Conservation (phyloP, 1,140 invertebrate species). For the Drosophila bifasciata region DNA sequence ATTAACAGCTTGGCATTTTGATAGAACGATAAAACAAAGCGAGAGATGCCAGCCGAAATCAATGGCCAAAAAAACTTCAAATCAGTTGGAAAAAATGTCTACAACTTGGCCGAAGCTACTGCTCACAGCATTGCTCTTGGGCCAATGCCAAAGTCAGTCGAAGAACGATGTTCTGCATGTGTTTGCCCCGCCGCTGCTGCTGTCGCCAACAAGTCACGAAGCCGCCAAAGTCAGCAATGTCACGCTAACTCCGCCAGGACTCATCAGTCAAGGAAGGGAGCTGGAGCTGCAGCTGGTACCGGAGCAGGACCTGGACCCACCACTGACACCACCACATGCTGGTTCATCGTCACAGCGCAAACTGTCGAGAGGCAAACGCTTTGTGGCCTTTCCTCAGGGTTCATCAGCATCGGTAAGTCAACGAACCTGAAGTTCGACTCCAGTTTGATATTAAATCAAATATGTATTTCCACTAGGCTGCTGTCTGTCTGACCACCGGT, state of each 20-base stretch:
- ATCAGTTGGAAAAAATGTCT: slow-evolving; percentile 63
- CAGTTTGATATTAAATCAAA: slow-evolving; percentile 30
- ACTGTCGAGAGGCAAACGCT: slow-evolving; percentile 79
- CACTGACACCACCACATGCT: slow-evolving; percentile 59
- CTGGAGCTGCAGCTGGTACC: slow-evolving; percentile 8
- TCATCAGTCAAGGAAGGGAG: slow-evolving; percentile 5
- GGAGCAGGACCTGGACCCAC: slow-evolving; percentile 21
- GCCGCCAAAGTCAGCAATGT: slow-evolving; percentile 56
- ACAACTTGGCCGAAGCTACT: slow-evolving; percentile 40
- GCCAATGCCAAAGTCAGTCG: slow-evolving; percentile 33
- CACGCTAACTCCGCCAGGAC: slow-evolving; percentile 60
- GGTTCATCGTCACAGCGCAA: slow-evolving; percentile 56
- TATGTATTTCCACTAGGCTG: slow-evolving; percentile 47
- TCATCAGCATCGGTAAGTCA: slow-evolving; percentile 83
- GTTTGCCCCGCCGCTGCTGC: slow-evolving; percentile 23
- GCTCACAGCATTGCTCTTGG: slow-evolving; percentile 38
- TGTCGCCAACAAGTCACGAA: slow-evolving; percentile 27
- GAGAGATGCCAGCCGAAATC: slow-evolving; percentile 17
- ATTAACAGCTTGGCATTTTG: slow-evolving; percentile 59
- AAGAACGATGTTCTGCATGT: slow-evolving; percentile 38
- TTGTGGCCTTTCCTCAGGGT: slow-evolving; percentile 83
- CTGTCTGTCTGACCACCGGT: slow-evolving; percentile 78
- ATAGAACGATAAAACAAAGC: slow-evolving; percentile 28
- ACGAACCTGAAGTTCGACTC: slow-evolving; percentile 15
- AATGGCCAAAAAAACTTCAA: slow-evolving; percentile 43